phyloP scores from a whole-genome alignment of 2,113 vertebrate species.

The Barnardius zonarius region DNA sequence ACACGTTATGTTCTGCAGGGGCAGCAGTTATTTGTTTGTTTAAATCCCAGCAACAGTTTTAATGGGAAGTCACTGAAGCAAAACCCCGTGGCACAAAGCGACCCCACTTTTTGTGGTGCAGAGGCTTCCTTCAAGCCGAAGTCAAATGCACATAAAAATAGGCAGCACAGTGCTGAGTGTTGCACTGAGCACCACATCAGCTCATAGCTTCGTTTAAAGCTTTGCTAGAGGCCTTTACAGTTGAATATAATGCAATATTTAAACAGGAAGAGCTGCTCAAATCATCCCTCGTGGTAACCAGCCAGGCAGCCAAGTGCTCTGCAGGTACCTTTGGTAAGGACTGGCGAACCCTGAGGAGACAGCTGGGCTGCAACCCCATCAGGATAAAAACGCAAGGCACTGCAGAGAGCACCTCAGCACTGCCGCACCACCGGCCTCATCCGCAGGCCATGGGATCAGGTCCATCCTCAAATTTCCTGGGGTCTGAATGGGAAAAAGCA shows the following conservation, averaged over 20 bases:
- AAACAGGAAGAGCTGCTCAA: background rate
- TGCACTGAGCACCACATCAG: background rate
- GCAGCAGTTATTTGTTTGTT: background rate
- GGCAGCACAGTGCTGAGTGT: background rate
- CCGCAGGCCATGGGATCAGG: rapidly evolving
- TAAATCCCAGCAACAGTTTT: background rate
- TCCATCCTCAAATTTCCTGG: background rate
- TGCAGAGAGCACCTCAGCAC: background rate
- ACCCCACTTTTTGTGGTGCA: background rate
- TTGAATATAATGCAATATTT: background rate
- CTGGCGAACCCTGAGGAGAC: background rate
- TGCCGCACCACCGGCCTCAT: background rate
- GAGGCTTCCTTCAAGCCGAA: background rate
- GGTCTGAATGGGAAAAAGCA: rapidly evolving
- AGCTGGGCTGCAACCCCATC: background rate
- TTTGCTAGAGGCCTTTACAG: background rate
- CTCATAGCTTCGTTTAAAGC: background rate
- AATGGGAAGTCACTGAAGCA: background rate
- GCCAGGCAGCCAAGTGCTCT: background rate
- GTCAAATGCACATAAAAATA: rapidly evolving
- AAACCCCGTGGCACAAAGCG: background rate
- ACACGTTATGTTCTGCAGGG: background rate
- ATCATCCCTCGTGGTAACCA: background rate
- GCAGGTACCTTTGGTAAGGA: background rate
- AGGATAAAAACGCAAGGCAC: background rate